Evolutionary conservation across 2,113 vertebrate species (phyloP), one percentile per base, ranked within the genome.

Genomic region (Rhinoderma darwinii): DNA sequence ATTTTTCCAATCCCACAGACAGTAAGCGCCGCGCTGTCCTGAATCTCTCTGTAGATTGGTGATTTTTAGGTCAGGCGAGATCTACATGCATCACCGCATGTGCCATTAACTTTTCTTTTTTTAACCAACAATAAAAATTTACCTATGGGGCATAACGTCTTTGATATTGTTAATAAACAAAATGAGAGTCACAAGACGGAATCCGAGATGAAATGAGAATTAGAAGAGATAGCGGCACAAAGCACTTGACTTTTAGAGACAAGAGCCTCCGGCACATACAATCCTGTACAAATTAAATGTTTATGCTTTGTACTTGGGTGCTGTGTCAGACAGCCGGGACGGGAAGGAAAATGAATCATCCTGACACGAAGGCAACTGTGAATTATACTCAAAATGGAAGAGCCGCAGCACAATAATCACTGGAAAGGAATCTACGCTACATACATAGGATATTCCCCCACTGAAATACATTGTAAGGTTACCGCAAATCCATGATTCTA

Each of bases 241-340:
- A 86, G 75, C 61, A 17, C 73, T 66, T 78, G 72, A 86, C 84
- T 78, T 61, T 30, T 4, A 41, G 84, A 86, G 84, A 86, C 84
- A 86, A 37, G 43, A n/a, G 61, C 84, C 63, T 15, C 12, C 12
- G 84, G 84, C 76, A 18, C 63, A 51, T 7, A 72, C 44, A 30
- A 43, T 80, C 25, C 84, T 43, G 44, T 37, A 41, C 56, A 72
- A 79, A 86, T 86, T 50, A 80, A 59, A 86, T 68, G 84, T 54
- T 86, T 79, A 54, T 79, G 76, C 61, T 70, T 79, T 86, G 84
- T 61, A 68, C 73, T 78, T 14, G 27, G 44, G 27, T 32, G 27
- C 73, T 7, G 41, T n/a, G 84, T 77, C 44, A 76, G 73, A 77
- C 84, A 78, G 54, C 43, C 68, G n/a, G 47, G 70, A 27, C 22